Evolutionary conservation across 2,113 vertebrate species (phyloP).

Genomic region (Rhipidura dahli): DNA sequence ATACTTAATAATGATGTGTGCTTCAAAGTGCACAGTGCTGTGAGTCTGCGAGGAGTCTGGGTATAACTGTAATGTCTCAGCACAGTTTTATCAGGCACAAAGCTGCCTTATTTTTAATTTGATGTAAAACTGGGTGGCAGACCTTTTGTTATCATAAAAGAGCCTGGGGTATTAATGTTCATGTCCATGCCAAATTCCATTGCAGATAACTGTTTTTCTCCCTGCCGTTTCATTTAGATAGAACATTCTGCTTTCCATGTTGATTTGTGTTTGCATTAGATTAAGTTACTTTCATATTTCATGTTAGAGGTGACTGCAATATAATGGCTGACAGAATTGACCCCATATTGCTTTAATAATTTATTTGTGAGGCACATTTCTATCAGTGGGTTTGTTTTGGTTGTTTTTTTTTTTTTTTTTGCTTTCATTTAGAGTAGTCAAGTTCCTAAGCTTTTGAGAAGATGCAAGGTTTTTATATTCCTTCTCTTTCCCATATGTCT

Average conservation of each 20-base stretch:
- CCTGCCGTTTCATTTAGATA: not conserved
- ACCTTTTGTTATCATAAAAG: not conserved
- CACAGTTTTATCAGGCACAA: not conserved
- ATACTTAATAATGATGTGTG: accelerated
- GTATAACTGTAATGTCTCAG: not conserved
- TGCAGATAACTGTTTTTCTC: not conserved
- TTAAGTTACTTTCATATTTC: not conserved
- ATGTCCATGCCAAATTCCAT: not conserved
- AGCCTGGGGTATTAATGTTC: not conserved
- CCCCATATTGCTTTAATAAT: not conserved
- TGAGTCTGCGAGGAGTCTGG: not conserved
- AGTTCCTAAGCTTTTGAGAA: not conserved
- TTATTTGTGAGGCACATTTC: not conserved
- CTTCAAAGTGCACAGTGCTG: not conserved
- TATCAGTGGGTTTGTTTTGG: not conserved
- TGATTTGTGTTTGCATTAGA: not conserved
- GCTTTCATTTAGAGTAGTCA: not conserved
- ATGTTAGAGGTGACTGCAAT: not conserved
- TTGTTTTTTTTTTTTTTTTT: not conserved
- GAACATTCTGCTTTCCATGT: not conserved
- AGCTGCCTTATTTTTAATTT: not conserved
- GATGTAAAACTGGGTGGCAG: not conserved
- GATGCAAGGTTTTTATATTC: not conserved
- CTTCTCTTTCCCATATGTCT: not conserved
- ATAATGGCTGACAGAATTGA: not conserved